Evolutionary conservation across 1,140 invertebrate species (phyloP).

Genomic region (Thaumatotibia leucotreta): DNA sequence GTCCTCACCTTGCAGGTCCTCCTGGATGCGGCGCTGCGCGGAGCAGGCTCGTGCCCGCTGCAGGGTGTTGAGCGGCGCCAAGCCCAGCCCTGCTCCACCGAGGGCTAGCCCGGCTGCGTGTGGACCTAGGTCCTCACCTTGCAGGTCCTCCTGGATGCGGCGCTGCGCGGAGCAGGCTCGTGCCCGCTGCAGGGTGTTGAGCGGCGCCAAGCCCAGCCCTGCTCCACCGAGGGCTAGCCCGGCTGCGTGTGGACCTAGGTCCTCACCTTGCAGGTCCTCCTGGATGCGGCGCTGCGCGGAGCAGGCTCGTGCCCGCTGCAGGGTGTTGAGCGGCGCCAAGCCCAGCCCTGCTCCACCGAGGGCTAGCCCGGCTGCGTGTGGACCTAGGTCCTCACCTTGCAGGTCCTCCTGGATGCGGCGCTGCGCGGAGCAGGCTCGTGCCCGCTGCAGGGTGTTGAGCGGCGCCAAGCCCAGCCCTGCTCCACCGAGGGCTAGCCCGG

Average conservation of each 20-base stretch:
- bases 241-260: conserved; percentile 37
- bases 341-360: conserved; percentile 50
- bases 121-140: conserved; percentile 31
- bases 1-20: conserved; percentile 45
- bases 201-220: conserved; percentile 52
- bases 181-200: conserved; percentile 52
- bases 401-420: conserved; percentile 54
- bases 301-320: conserved; percentile 48
- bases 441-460: conserved; percentile 51
- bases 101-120: conserved; percentile 40
- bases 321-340: conserved; percentile 49
- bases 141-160: conserved; percentile 56
- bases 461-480: conserved; percentile 54
- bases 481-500: conserved; percentile 41
- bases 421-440: conserved; percentile 46
- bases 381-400: conserved; percentile 29
- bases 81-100: too few species aligned
- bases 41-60: conserved; percentile 37
- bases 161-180: conserved; percentile 21
- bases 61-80: too few species aligned
- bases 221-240: conserved; percentile 40
- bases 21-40: conserved; percentile 37
- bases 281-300: conserved; percentile 45
- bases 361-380: conserved; percentile 51
- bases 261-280: conserved; percentile 46